Base-by-base conservation (phyloP, 2,888 invertebrate species). In the Oscheius sp. region DNA sequence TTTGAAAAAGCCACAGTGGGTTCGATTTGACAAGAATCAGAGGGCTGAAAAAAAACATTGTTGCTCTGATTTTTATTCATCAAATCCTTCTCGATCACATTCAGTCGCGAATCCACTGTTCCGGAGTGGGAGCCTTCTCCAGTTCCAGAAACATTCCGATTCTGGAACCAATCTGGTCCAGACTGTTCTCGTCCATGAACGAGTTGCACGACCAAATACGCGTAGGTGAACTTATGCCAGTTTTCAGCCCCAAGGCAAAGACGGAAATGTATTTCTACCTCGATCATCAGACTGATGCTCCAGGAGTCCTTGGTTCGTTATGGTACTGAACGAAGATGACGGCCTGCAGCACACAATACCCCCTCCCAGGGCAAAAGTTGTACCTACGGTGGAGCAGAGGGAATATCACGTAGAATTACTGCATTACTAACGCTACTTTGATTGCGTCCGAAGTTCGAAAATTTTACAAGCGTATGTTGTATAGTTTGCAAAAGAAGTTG, bases 131-230 rank as follows among this genome's bases (percentile, higher is more conserved):
- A 13, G 47, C 48, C 10, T 72, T 48, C 2, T 70, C 21, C 2
- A 70, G 21, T 35, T 62, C 48, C 7, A 50, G 2, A 29, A 72
- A 63, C 2, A 62, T 60, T 9, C 72, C 72, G 10, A 60, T 62
- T 2, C 72, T 47, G 13, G 72, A 62, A 35, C 72, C 72, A 50
- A 72, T 72, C 50, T 72, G 72, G 35, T 72, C 62, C 37, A 72
- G 33, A 9, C 35, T 13, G 7, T 35, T 35, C 2, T 50, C 11
- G n/a, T 60, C 62, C 60, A 72, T 32, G 50, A 48, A 62, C 9
- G 35, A 50, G 2, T 60, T 51, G 4, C 72, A 72, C 1, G 72
- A 72, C 63, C 2, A 62, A 35, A 5, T 72, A 62, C n/a, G 2
- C 53, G 42, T 62, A 72, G 35, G 21, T 5, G 47, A 58, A 70